Evolutionary conservation across 2,888 invertebrate genomes (phyloP).

Genomic region (Antitype chi): DNA sequence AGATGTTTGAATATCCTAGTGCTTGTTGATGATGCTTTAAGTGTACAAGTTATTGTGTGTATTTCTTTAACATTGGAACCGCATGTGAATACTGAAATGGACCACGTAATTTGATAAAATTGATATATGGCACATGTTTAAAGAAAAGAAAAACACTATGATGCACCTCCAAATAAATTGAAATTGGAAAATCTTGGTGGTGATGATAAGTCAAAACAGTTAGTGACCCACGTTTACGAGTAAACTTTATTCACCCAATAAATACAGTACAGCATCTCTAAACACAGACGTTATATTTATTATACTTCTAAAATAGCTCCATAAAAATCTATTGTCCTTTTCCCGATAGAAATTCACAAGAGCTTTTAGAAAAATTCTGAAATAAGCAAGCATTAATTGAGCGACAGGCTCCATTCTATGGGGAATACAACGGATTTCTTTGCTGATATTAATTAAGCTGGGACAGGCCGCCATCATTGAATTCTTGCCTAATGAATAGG

Average conservation of each 20-base stretch:
- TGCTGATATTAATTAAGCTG: conserved; percentile 54
- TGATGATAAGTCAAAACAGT: background rate
- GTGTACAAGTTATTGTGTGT: background rate
- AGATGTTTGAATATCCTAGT: background rate
- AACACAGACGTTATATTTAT: background rate
- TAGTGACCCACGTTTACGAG: background rate
- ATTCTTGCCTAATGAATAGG: conserved; percentile 57
- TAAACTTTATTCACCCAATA: background rate
- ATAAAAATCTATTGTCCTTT: conserved; percentile 9
- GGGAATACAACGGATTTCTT: conserved; percentile 53
- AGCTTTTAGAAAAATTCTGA: conserved; percentile 23
- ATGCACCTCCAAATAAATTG: background rate
- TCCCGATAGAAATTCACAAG: conserved; percentile 12
- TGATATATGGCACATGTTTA: background rate
- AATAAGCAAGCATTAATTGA: conserved; percentile 50
- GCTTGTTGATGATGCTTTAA: background rate
- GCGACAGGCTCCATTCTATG: conserved; percentile 34
- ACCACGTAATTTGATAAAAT: background rate
- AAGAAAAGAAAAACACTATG: background rate
- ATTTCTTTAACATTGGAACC: background rate
- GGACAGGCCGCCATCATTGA: conserved; percentile 39
- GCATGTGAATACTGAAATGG: background rate
- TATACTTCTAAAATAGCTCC: background rate
- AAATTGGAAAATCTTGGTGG: background rate
- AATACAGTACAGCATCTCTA: background rate